These are phyloP conservation scores for Exaiptasia diaphana DNA, from an alignment of 64 coral and sea anemone genomes.

Conservation along the genomic window DNA sequence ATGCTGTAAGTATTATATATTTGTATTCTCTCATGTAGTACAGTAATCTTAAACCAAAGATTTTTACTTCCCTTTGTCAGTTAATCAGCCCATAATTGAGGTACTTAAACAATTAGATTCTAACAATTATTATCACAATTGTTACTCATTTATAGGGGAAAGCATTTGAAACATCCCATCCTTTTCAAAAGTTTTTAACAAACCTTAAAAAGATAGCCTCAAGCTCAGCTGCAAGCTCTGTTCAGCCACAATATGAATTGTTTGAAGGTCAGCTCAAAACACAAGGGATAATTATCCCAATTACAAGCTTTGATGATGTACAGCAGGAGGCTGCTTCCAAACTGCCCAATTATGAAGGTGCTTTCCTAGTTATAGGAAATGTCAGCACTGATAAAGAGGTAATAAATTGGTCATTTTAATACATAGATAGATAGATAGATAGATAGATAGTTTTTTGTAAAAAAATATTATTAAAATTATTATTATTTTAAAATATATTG, in stretches of 20 bases:
- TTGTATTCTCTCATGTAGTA: not conserved
- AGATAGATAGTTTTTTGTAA: too few species aligned
- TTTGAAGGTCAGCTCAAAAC: not conserved
- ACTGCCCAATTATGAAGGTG: not conserved
- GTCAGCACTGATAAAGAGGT: not conserved
- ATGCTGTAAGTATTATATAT: not conserved
- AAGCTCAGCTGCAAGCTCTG: not conserved
- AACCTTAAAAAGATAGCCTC: not conserved
- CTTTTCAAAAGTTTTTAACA: constrained; percentile 1
- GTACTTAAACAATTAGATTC: too few species aligned
- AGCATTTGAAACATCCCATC: not conserved
- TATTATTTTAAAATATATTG: too few species aligned
- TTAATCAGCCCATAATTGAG: too few species aligned
- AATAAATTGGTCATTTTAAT: not conserved
- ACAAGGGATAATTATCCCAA: not conserved
- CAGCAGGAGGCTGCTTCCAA: not conserved
- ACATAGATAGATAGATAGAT: too few species aligned
- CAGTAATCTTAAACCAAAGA: too few species aligned
- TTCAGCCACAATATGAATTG: not conserved
- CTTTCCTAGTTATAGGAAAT: not conserved
- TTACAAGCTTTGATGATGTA: not conserved
- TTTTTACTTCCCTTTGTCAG: too few species aligned
- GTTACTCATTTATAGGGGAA: not conserved
- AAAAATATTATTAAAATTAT: too few species aligned
- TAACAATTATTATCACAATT: too few species aligned